A percentile compares a stretch with the other conserved stretches of the same genome.
Evolutionary conservation across 2,888 invertebrate genomes (phyloP).

Genomic region (Penaeus monodon): DNA sequence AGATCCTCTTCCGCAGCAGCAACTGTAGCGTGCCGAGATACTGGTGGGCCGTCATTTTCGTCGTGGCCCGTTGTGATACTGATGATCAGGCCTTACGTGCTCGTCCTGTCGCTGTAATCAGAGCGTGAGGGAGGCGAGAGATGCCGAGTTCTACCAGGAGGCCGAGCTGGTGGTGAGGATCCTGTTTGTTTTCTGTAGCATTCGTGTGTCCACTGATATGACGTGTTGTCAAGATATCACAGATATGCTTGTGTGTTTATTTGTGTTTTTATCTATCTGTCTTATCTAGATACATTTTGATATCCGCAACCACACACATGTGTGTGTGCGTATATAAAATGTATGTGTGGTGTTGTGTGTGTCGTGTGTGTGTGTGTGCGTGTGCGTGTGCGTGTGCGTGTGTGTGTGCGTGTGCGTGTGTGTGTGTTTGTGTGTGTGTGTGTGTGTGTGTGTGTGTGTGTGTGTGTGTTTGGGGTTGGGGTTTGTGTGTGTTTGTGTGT

Average conservation of each 20-base stretch:
- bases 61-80: constrained; percentile 54
- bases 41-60: constrained; percentile 62
- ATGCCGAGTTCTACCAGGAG: constrained; percentile 49
- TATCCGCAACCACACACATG: too few species aligned
- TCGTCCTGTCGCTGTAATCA: constrained; percentile 55
- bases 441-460: too few species aligned
- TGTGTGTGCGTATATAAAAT: too few species aligned
- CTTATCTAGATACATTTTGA: too few species aligned
- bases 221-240: too few species aligned
- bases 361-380: too few species aligned
- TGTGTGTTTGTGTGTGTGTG: too few species aligned
- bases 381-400: too few species aligned
- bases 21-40: constrained; percentile 45
- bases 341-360: too few species aligned
- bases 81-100: constrained; percentile 46
- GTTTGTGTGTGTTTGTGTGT: background rate
- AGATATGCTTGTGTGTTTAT: background rate
- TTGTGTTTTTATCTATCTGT: background rate
- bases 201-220: background rate
- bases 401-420: too few species aligned
- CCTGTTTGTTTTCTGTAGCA: background rate
- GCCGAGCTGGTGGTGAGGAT: constrained; percentile 51
- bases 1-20: constrained; percentile 1
- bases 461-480: too few species aligned
- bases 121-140: constrained; percentile 37